These are phyloP conservation scores for Tragelaphus buxtoni DNA, from an alignment of 2,113 vertebrate species.

Conservation along the genomic window DNA sequence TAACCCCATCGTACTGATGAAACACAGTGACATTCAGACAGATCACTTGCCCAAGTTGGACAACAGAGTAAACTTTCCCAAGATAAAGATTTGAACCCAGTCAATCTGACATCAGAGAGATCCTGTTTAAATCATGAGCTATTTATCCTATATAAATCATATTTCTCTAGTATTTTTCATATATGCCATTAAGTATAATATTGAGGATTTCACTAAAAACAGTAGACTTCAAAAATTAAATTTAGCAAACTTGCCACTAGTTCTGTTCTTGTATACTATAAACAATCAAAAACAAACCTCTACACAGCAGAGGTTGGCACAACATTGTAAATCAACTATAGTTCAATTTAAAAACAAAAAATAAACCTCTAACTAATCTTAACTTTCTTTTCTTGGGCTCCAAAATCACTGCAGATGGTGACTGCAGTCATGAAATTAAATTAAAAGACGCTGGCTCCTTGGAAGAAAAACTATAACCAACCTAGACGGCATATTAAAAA, in stretches of 20 bases:
- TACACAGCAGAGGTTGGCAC: neutral
- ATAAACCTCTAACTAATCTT: neutral
- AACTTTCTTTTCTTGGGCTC: neutral
- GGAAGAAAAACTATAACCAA: neutral
- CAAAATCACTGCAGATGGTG: neutral
- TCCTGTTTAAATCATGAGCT: neutral
- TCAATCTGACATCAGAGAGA: neutral
- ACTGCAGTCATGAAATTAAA: neutral
- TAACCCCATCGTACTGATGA: neutral
- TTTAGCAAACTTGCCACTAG: neutral
- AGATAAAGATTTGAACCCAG: neutral
- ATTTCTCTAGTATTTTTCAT: neutral
- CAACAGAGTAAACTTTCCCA: neutral
- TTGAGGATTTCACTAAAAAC: constrained; percentile 20
- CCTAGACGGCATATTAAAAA: neutral
- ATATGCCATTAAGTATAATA: neutral
- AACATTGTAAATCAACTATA: neutral
- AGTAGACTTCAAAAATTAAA: neutral
- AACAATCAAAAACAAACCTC: neutral
- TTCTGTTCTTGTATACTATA: neutral
- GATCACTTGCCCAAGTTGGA: neutral
- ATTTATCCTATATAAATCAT: neutral
- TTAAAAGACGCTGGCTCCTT: neutral
- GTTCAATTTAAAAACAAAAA: neutral
- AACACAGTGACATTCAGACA: neutral